Evolutionary conservation across 2,888 invertebrate genomes (phyloP), one percentile per base, ranked within the genome.

Genomic region (Biston stratarius): DNA sequence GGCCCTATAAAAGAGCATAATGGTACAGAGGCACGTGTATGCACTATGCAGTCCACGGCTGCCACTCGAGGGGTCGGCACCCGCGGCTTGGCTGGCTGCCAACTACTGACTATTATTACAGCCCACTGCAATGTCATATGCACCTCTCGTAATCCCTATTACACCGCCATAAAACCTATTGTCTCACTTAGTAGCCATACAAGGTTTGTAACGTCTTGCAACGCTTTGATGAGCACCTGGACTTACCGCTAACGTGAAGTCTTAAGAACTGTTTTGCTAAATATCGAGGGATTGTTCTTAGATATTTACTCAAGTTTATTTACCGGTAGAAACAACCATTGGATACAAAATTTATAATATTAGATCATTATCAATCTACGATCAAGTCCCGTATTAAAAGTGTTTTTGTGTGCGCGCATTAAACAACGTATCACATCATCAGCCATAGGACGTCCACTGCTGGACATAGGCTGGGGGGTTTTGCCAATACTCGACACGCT

Each of bases 91-190:
- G 85, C 85, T 76, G 53, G 36, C 40, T 34, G 77, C 85, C 84
- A 85, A 77, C 76, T 76, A 69, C 76, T 70, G 69, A 82, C 81
- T 81, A 84, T 82, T 83, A 83, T 83, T 83, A 83, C 70, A 67
- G 68, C 48, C 64, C 68, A 58, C 66, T 61, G 68, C 72, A 67
- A 66, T 66, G 64, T 63, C 61, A 58, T 60, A 65, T 72, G 69
- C 68, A 73, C 56, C 70, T 71, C 67, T 58, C 63, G 64, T 70
- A 72, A 73, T 64, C 74, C 62, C 73, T 74, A 74, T 74, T 71
- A 73, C 70, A 73, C 59, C 61, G 65, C 70, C 64, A 70, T 74
- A 70, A 74, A 74, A 66, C 61, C 67, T 49, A 73, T 73, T 73
- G 72, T 74, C 71, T 64, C 65, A 67, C 70, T 61, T 51, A 73